A percentile compares a stretch with the other conserved stretches of the same genome.
Conservation (phyloP, 2,797 vertebrate species). For the Xiphophorus birchmanni region DNA sequence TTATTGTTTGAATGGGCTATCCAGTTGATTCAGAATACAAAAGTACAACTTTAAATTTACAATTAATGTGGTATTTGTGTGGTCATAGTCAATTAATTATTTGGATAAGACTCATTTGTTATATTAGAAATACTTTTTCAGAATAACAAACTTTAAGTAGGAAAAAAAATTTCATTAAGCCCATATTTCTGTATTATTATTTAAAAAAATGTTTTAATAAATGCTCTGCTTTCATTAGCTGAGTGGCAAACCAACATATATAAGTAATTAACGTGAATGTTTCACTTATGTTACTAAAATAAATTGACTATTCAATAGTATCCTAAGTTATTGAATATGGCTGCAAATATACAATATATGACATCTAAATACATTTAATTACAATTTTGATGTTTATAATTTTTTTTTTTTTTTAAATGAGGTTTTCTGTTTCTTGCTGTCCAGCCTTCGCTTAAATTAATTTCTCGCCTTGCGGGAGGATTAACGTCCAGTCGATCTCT, state of each 20-base stretch:
- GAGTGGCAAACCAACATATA: not conserved
- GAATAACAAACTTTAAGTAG: not conserved
- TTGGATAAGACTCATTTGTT: not conserved
- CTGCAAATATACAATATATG: no score
- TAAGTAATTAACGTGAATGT: not conserved
- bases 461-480: conserved; percentile 26
- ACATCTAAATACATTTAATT: not conserved
- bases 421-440: conserved; percentile 5
- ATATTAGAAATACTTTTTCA: not conserved
- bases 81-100: not conserved
- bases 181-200: not conserved
- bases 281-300: not conserved
- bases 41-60: not conserved
- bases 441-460: conserved; percentile 27
- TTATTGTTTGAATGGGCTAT: not conserved
- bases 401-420: not conserved
- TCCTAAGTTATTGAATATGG: not conserved
- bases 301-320: not conserved
- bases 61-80: not conserved
- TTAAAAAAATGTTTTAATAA: not conserved
- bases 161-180: not conserved
- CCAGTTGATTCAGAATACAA: not conserved
- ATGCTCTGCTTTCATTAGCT: not conserved
- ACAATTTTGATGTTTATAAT: not conserved
- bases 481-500: conserved; percentile 52